A percentile compares a stretch with the other conserved stretches of the same genome.
Conservation (phyloP, 2,888 invertebrate species). For the Polydrusus pterygomalis region DNA sequence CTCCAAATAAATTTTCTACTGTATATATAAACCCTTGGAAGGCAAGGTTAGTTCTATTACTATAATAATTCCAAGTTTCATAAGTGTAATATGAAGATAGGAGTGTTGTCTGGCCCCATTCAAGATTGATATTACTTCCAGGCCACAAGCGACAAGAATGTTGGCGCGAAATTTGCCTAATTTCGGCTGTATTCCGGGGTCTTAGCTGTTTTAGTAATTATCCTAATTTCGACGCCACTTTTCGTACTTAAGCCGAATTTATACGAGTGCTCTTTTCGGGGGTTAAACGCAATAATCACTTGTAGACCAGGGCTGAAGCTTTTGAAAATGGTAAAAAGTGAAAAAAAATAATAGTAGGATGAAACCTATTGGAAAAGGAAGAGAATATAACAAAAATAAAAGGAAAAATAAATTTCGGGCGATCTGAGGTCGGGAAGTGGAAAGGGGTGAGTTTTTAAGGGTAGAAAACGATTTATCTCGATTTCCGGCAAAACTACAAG, state of each 20-base stretch:
- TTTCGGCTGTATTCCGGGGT: slow-evolving; percentile 28
- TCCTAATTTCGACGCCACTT: slow-evolving; percentile 42
- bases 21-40: neutral
- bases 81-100: slow-evolving; percentile 35
- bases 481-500: no score
- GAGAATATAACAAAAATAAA: no score
- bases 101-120: slow-evolving; percentile 12
- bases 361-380: no score
- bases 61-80: slow-evolving; percentile 20
- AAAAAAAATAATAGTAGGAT: no score
- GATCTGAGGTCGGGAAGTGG: no score
- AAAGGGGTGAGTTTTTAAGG: no score
- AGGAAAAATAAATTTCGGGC: no score
- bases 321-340: no score
- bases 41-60: neutral
- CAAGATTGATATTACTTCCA: slow-evolving; percentile 37
- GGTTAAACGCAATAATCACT: slow-evolving; percentile 37
- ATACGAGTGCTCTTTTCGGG: slow-evolving; percentile 35
- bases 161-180: slow-evolving; percentile 43
- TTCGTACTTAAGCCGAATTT: slow-evolving; percentile 41
- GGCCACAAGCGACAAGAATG: slow-evolving; percentile 32
- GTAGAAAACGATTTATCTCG: no score
- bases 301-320: no score
- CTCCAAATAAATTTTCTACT: neutral
- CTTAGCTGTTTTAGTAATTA: slow-evolving; percentile 39